Percentiles rank a stretch among this genome's conserved stretches.
Evolutionary conservation across 2,888 invertebrate species (phyloP).

Genomic region (Platypus cylindrus): DNA sequence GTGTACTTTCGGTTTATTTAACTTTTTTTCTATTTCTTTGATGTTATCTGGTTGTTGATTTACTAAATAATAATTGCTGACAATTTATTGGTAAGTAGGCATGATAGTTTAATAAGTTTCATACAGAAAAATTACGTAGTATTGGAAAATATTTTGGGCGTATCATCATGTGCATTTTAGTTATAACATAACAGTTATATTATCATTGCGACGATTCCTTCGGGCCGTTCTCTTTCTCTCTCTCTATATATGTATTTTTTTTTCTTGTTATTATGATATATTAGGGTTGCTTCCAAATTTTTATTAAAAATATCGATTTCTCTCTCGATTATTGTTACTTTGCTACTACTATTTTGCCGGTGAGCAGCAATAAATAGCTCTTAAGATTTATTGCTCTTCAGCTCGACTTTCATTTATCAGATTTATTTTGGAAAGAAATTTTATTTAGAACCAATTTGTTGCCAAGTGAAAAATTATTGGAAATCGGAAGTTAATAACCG

Average conservation of each 20-base stretch:
- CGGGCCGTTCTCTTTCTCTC: constrained; percentile 31
- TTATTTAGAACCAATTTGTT: constrained; percentile 13
- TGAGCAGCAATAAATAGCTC: constrained; percentile 12
- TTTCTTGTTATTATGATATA: too few species aligned
- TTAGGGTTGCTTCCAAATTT: constrained; percentile 28
- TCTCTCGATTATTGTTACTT: constrained; percentile 15
- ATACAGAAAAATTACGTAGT: constrained; percentile 1
- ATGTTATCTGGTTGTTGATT: too few species aligned
- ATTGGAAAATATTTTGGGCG: constrained; percentile 10
- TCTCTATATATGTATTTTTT: too few species aligned
- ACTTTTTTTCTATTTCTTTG: too few species aligned
- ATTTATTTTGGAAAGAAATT: constrained; percentile 13
- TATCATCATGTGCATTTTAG: constrained; percentile 9
- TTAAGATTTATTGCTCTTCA: constrained; percentile 12
- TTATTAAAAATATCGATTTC: constrained; percentile 33
- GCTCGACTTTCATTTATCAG: constrained; percentile 11
- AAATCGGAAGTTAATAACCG: too few species aligned
- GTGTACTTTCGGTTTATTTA: constrained; percentile 20
- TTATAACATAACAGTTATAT: constrained; percentile 1
- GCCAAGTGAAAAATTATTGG: too few species aligned
- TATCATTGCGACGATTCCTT: constrained; percentile 22
- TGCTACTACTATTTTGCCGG: too few species aligned
- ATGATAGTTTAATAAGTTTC: constrained; percentile 1
- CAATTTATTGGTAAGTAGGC: constrained; percentile 33
- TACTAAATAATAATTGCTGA: too few species aligned